Evolutionary conservation across 1,140 invertebrate species (phyloP).

Genomic region (Dendrolimus punctatus): DNA sequence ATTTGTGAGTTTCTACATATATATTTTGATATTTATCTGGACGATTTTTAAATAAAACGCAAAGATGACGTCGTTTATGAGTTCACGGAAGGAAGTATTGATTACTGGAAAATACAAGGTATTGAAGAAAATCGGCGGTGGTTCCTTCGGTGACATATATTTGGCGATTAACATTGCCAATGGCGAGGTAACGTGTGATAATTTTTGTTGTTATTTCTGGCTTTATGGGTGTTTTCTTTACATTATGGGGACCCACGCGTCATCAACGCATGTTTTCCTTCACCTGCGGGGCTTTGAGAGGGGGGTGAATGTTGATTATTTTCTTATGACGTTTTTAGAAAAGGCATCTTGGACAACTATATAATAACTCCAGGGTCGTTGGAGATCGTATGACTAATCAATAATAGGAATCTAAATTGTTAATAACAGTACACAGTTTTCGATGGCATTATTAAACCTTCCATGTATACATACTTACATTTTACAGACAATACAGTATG

Average conservation of each 20-base stretch:
- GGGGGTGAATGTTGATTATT: slow-evolving; percentile 22
- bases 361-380: slow-evolving; percentile 15
- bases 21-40: slow-evolving; percentile 14
- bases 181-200: slow-evolving; percentile 83
- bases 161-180: slow-evolving; percentile 96
- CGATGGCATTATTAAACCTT: not conserved
- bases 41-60: slow-evolving; percentile 15
- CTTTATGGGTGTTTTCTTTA: slow-evolving; percentile 10
- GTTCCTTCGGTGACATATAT: slow-evolving; percentile 99
- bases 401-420: not conserved
- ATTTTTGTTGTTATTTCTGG: slow-evolving; percentile 2
- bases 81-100: slow-evolving; percentile 21
- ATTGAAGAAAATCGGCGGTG: slow-evolving; percentile 95
- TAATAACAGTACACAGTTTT: not conserved
- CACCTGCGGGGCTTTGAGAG: not conserved
- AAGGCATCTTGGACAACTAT: slow-evolving; percentile 9
- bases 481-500: too few species aligned
- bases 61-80: slow-evolving; percentile 27
- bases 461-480: too few species aligned
- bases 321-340: slow-evolving; percentile 16
- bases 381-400: slow-evolving; percentile 14
- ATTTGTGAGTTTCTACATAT: slow-evolving; percentile 22
- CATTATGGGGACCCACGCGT: slow-evolving; percentile 12
- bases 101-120: slow-evolving; percentile 95
- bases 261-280: slow-evolving; percentile 9